A percentile compares a stretch with the other conserved stretches of the same genome.
Conservation (phyloP, 37 sponge, comb jelly and placozoan genomes). For the Axinella damicornis region DNA sequence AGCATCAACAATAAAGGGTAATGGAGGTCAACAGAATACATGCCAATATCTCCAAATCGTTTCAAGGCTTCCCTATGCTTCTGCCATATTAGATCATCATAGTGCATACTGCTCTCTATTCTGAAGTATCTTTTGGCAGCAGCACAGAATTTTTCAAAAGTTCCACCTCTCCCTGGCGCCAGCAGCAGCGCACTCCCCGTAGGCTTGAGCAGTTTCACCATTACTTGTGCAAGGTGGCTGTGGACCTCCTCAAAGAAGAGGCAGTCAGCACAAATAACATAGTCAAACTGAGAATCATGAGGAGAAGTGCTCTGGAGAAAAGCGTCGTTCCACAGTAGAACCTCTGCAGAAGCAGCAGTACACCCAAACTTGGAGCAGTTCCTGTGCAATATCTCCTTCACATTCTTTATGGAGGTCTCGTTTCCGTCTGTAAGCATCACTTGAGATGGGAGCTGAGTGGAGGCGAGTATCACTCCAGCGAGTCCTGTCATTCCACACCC, state of each 20-base stretch:
- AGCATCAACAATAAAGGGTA: slow-evolving; percentile 39
- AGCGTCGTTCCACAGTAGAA: slow-evolving; percentile 47
- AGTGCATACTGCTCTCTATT: slow-evolving; percentile 15
- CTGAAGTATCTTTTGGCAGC: slow-evolving; percentile 30
- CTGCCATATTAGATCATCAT: slow-evolving; percentile 48
- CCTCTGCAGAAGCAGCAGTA: slow-evolving; percentile 25
- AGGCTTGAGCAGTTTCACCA: slow-evolving; percentile 45
- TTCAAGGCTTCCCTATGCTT: slow-evolving; percentile 20
- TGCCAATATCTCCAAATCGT: not conserved
- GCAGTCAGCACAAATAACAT: slow-evolving; percentile 74
- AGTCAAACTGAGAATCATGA: slow-evolving; percentile 44
- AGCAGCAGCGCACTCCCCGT: slow-evolving; percentile 49
- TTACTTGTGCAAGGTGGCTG: slow-evolving; percentile 2
- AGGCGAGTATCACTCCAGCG: slow-evolving; percentile 72
- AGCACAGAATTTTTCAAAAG: slow-evolving; percentile 55
- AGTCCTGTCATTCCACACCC: slow-evolving; percentile 85
- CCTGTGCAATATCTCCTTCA: slow-evolving; percentile 13
- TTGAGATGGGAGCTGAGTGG: slow-evolving; percentile 31
- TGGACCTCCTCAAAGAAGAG: slow-evolving; percentile 67
- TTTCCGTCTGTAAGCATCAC: slow-evolving; percentile 79
- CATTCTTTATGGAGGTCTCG: slow-evolving; percentile 48
- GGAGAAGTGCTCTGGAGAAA: not conserved
- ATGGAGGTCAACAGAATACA: slow-evolving; percentile 57
- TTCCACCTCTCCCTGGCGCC: slow-evolving; percentile 59
- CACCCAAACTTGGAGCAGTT: slow-evolving; percentile 17